These are phyloP conservation scores for Podotricha telesiphe DNA, from an alignment of 2,888 invertebrate genomes.

Conservation along the genomic window DNA sequence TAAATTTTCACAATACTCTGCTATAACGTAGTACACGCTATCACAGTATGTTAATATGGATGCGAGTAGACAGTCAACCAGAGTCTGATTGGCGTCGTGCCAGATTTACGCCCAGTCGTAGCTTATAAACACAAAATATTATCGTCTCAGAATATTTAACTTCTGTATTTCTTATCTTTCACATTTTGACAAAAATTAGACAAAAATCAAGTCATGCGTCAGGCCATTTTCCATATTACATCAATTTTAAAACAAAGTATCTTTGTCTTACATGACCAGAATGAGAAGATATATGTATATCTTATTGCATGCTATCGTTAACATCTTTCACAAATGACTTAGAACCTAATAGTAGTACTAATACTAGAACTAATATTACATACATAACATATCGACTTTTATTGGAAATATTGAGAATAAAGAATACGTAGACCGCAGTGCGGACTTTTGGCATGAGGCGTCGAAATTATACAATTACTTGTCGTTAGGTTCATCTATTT, in stretches of 20 bases:
- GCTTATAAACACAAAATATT: slow-evolving; percentile 47
- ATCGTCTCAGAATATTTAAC: slow-evolving; percentile 45
- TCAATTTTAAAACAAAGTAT: no score
- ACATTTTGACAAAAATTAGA: no score
- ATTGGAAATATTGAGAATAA: background rate
- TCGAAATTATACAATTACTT: slow-evolving; percentile 34
- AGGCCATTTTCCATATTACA: no score
- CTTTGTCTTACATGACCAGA: slow-evolving; percentile 8
- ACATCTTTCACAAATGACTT: background rate
- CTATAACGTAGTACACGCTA: background rate
- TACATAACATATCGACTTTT: slow-evolving; percentile 3
- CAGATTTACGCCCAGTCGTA: slow-evolving; percentile 43
- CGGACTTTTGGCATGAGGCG: slow-evolving; percentile 41
- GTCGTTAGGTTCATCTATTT: slow-evolving; percentile 27
- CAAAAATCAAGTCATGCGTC: no score
- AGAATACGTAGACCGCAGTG: slow-evolving; percentile 45
- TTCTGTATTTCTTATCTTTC: background rate
- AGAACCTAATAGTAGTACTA: background rate
- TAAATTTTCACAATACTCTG: background rate
- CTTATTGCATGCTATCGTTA: background rate
- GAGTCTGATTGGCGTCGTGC: slow-evolving; percentile 49
- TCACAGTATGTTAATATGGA: slow-evolving; percentile 41
- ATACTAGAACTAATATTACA: no score
- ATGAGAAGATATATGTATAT: no score
- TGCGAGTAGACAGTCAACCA: slow-evolving; percentile 40